Evolutionary conservation across 2,888 invertebrate species (phyloP).

Genomic region (Platerodrilus igneus): DNA sequence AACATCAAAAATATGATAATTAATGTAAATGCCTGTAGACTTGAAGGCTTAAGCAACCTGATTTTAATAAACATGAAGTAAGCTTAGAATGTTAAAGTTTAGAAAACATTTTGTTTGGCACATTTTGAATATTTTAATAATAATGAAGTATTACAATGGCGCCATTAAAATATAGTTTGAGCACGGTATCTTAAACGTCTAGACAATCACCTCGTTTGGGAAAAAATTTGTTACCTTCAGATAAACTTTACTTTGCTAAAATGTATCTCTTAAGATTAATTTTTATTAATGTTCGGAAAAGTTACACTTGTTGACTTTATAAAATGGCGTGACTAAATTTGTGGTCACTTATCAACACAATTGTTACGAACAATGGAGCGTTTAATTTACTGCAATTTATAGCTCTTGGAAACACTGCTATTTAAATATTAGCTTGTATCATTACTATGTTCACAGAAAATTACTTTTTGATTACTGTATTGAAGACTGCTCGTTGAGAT

Average conservation of each 20-base stretch:
- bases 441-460: too few relatives aligned
- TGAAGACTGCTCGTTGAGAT: too few relatives aligned
- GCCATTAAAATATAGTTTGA: constrained; percentile 19
- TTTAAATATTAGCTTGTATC: constrained; percentile 22
- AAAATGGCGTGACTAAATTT: constrained; percentile 38
- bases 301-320: constrained; percentile 34
- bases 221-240: too few relatives aligned
- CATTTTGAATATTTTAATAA: constrained; percentile 24
- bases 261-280: too few relatives aligned
- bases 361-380: constrained; percentile 33
- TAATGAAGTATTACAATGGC: constrained; percentile 18
- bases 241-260: too few relatives aligned
- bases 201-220: too few relatives aligned
- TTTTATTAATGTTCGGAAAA: too few relatives aligned
- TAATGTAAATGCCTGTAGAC: constrained; percentile 21
- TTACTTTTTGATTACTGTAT: too few relatives aligned
- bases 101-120: constrained; percentile 18
- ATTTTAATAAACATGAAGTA: constrained; percentile 21
- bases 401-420: constrained; percentile 20
- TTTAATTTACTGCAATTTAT: constrained; percentile 24
- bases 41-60: constrained; percentile 13
- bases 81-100: constrained; percentile 15
- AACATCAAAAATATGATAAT: constrained; percentile 26
- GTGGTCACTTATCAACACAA: constrained; percentile 36
- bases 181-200: too few relatives aligned